A percentile compares a stretch with the other conserved stretches of the same genome.
phyloP scores from a whole-genome alignment of 2,113 vertebrate species.

The Myrmecophaga tridactyla region DNA sequence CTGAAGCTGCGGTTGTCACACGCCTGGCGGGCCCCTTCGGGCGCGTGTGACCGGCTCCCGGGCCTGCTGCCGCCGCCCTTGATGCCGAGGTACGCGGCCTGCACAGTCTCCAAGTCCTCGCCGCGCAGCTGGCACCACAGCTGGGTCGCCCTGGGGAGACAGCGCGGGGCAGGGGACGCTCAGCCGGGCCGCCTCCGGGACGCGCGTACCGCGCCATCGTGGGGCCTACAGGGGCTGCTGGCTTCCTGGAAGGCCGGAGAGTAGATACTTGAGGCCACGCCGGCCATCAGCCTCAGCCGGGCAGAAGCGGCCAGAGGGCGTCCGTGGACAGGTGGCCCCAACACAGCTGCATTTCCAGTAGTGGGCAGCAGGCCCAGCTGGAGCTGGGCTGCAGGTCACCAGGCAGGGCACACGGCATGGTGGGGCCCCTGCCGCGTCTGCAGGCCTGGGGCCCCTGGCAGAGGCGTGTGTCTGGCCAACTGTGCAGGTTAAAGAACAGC shows the following conservation, averaged over 20 bases:
- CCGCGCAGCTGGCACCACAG: slow-evolving; percentile 86
- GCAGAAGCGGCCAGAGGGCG: background rate
- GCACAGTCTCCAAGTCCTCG: slow-evolving; percentile 82
- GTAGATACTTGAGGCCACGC: background rate
- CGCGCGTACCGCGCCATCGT: background rate
- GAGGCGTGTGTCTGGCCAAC: no score
- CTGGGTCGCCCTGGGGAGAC: slow-evolving; percentile 85
- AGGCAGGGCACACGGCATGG: no score
- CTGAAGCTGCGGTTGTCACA: slow-evolving; percentile 83
- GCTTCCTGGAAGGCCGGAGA: background rate
- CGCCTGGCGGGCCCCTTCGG: slow-evolving; percentile 16
- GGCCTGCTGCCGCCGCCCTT: slow-evolving; percentile 86
- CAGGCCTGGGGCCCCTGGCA: no score
- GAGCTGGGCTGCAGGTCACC: background rate
- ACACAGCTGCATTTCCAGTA: background rate
- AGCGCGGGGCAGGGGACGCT: background rate
- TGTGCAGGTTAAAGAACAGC: background rate
- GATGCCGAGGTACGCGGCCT: slow-evolving; percentile 81
- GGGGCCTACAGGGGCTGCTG: no score
- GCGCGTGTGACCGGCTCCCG: slow-evolving; percentile 21
- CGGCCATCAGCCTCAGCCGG: background rate
- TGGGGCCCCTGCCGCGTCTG: no score
- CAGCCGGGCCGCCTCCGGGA: no score
- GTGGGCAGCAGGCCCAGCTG: background rate
- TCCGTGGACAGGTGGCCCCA: fast-evolving